Percentiles rank a stretch among this genome's conserved stretches.
phyloP scores from a whole-genome alignment of 1,140 invertebrate species.

The Eriosoma lanigerum region DNA sequence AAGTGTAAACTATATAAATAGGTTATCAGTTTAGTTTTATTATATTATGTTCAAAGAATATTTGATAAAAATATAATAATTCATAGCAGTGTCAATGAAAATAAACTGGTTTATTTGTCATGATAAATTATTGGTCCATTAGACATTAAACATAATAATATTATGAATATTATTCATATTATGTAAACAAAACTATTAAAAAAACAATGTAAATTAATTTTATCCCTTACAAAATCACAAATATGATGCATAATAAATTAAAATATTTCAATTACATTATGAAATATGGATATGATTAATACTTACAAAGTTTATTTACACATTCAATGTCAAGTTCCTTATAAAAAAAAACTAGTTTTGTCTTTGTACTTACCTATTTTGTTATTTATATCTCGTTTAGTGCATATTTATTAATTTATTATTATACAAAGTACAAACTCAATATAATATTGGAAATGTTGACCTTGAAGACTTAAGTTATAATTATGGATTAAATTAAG shows the following conservation, averaged over 20 bases:
- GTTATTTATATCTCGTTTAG: background rate
- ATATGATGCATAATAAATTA: no score
- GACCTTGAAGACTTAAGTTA: constrained; percentile 36
- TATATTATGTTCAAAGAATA: background rate
- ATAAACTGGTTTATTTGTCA: background rate
- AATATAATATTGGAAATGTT: background rate
- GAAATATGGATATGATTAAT: background rate
- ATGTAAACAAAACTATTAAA: background rate
- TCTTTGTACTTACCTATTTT: background rate
- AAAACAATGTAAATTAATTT: constrained; percentile 4
- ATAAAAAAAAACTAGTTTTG: constrained; percentile 33
- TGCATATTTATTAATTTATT: background rate
- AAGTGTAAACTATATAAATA: background rate
- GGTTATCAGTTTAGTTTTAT: background rate
- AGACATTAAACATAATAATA: no score
- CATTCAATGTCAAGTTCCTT: constrained; percentile 36
- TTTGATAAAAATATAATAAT: constrained; percentile 2
- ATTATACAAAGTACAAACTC: background rate
- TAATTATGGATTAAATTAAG: background rate
- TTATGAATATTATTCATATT: no score
- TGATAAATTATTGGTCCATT: background rate
- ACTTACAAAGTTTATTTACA: background rate
- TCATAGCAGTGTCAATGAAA: background rate
- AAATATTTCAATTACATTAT: no score
- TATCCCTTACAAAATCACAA: background rate